Percentiles rank a stretch among this genome's conserved stretches.
Conservation (phyloP, 2,888 invertebrate genomes). For the Sussaba pulchella region DNA sequence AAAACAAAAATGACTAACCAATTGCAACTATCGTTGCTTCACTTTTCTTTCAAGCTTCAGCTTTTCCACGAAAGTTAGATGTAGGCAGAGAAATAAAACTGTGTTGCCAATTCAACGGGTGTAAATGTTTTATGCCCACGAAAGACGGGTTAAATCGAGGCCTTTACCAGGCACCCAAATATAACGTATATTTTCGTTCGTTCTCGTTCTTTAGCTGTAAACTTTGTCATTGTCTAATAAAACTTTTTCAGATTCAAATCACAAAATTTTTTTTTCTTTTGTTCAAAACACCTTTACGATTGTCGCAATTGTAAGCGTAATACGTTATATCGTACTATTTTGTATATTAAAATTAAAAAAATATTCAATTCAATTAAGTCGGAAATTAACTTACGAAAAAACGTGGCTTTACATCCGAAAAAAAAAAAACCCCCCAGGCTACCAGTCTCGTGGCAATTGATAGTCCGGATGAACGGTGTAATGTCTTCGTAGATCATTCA, state of each 20-base stretch:
- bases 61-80: constrained; percentile 44
- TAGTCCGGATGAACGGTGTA: constrained; percentile 13
- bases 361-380: too few relatives aligned
- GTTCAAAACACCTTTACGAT: background rate
- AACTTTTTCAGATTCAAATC: constrained; percentile 56
- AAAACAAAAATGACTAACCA: constrained; percentile 14
- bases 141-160: too few relatives aligned
- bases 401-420: constrained; percentile 13
- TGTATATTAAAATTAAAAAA: too few relatives aligned
- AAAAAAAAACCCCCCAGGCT: background rate
- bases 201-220: constrained; percentile 61
- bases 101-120: too few relatives aligned
- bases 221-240: constrained; percentile 64
- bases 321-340: too few relatives aligned
- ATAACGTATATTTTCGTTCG: constrained; percentile 55
- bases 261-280: constrained; percentile 2
- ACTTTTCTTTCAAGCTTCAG: constrained; percentile 35
- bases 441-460: background rate
- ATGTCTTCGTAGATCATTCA: constrained; percentile 8
- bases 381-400: too few relatives aligned
- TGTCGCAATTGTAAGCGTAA: too few relatives aligned
- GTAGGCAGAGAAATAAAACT: constrained; percentile 1
- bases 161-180: background rate
- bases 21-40: constrained; percentile 11
- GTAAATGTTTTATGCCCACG: too few relatives aligned